phyloP scores from a whole-genome alignment of 2,888 invertebrate species.

The Sarcophaga subvicina region DNA sequence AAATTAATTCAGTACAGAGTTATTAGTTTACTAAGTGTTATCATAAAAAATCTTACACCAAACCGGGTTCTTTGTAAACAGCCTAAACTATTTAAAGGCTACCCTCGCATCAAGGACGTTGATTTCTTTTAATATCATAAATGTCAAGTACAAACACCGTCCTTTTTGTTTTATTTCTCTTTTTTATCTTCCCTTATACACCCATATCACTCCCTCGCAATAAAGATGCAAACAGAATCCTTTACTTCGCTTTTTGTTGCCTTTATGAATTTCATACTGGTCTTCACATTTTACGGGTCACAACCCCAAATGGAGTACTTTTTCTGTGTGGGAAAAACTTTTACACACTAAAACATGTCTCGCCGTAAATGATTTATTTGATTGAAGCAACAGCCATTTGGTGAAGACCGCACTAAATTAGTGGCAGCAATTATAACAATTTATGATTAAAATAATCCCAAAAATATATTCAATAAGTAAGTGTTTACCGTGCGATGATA shows the following conservation, averaged over 20 bases:
- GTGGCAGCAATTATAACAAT: conserved; percentile 73
- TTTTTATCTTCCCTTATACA: neutral
- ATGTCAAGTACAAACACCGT: conserved; percentile 40
- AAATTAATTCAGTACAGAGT: no score
- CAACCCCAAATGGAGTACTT: neutral
- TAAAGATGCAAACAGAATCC: neutral
- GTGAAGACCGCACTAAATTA: conserved; percentile 75
- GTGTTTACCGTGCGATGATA: neutral
- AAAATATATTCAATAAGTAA: neutral
- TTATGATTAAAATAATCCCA: conserved; percentile 58
- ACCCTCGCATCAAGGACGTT: neutral
- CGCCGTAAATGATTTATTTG: conserved; percentile 80
- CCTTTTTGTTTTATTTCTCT: neutral
- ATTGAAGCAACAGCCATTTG: conserved; percentile 35
- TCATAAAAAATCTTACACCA: neutral
- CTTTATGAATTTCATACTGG: neutral
- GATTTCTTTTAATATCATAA: conserved; percentile 34
- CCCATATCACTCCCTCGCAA: neutral
- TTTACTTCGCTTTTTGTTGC: neutral
- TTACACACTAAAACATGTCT: conserved; percentile 57
- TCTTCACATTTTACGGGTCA: neutral
- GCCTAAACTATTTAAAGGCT: neutral
- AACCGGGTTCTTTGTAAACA: neutral
- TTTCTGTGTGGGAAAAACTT: neutral
- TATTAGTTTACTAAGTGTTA: neutral